phyloP scores from a whole-genome alignment of 2,888 invertebrate species.

The Agrenia bidenticulata region DNA sequence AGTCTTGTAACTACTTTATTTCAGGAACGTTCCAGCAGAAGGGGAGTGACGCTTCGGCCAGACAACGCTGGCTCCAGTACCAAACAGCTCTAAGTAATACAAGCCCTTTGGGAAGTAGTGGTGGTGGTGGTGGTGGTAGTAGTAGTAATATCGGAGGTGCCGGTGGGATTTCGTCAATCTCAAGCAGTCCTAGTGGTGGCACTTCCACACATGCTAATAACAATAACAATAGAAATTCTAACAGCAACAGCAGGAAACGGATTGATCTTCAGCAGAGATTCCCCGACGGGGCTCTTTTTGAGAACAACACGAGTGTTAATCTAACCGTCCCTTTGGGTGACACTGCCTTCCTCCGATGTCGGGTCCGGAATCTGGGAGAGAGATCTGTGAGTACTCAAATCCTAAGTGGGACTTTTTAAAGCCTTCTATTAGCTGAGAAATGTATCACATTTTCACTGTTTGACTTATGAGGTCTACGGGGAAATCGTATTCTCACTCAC shows the following conservation, averaged over 20 bases:
- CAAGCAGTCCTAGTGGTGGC: neutral
- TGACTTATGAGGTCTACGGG: too few species aligned
- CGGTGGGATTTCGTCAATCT: neutral
- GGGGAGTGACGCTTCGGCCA: neutral
- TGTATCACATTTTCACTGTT: too few species aligned
- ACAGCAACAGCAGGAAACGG: conserved; percentile 5
- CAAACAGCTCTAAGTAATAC: conserved; percentile 36
- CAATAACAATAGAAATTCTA: neutral
- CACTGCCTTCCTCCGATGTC: conserved; percentile 76
- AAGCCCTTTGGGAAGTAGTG: conserved; percentile 10
- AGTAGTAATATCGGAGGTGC: conserved; percentile 3
- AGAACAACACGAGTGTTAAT: conserved; percentile 75
- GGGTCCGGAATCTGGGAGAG: conserved; percentile 73
- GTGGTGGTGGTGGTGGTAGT: neutral
- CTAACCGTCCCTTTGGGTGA: conserved; percentile 75
- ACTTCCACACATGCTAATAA: neutral
- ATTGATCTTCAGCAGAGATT: conserved; percentile 58
- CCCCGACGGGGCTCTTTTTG: conserved; percentile 58
- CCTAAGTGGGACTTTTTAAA: too few species aligned
- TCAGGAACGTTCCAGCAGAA: conserved; percentile 2
- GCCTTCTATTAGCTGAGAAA: too few species aligned
- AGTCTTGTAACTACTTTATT: neutral
- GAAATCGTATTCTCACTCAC: too few species aligned
- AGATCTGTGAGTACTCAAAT: conserved; percentile 65
- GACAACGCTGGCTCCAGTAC: conserved; percentile 28